These are phyloP conservation scores for Tachycineta bicolor DNA, from an alignment of 2,113 vertebrate genomes.

Conservation along the genomic window DNA sequence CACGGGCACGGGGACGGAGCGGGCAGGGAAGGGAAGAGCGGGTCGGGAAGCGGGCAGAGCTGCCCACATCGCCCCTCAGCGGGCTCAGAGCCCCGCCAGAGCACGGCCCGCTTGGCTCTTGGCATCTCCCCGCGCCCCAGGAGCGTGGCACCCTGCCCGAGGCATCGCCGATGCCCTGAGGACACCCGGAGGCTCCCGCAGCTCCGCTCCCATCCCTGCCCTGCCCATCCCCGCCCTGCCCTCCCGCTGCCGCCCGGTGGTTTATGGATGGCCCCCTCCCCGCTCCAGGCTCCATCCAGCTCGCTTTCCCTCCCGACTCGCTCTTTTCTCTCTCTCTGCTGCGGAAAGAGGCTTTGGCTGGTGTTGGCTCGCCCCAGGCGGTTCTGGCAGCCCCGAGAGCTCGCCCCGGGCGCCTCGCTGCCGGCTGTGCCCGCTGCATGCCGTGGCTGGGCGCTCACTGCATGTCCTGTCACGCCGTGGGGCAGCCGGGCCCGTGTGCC, in stretches of 20 bases:
- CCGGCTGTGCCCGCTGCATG: conserved; percentile 46
- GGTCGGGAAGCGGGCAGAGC: conserved; percentile 39
- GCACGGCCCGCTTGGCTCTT: neutral
- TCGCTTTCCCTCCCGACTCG: conserved; percentile 49
- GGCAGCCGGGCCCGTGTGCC: neutral
- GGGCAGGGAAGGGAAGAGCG: neutral
- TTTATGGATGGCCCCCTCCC: conserved; percentile 71
- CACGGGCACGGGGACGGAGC: neutral
- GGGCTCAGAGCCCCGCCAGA: neutral
- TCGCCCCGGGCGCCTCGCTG: neutral
- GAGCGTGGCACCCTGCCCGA: fast-evolving
- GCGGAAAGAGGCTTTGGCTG: conserved; percentile 60
- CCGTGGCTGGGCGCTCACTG: conserved; percentile 17
- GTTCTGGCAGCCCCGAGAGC: neutral
- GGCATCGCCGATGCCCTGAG: neutral
- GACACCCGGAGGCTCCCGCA: neutral
- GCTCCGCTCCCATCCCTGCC: neutral
- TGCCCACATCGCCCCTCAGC: neutral
- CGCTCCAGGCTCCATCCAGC: neutral
- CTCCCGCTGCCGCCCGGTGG: conserved; percentile 16
- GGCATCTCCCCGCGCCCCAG: neutral
- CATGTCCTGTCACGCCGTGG: neutral
- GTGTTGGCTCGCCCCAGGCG: conserved; percentile 6
- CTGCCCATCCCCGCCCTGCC: neutral
- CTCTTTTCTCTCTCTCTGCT: conserved; percentile 63